Conservation (phyloP, 2,888 invertebrate genomes). For the Dolichopus griseipennis region DNA sequence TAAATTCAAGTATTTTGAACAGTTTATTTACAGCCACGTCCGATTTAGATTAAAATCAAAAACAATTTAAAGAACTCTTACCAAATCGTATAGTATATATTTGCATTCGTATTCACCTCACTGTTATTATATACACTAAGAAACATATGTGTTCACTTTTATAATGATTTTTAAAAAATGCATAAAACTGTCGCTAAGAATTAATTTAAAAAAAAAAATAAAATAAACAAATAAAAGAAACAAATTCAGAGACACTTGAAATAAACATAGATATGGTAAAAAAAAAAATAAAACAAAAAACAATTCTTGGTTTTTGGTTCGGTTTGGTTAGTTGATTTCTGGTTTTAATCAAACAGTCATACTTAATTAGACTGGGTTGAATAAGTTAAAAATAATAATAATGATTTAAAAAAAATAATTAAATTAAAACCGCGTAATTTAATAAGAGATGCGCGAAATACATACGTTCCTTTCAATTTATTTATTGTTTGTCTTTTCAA, state of each 20-base stretch:
- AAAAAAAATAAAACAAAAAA: background rate
- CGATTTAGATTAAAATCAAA: no score
- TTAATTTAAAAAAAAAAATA: background rate
- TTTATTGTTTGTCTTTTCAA: background rate
- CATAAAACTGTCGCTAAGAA: background rate
- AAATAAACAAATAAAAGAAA: background rate
- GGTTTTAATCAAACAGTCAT: background rate
- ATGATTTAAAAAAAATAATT: background rate
- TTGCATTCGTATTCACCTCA: no score
- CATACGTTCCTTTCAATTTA: background rate
- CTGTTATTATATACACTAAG: no score
- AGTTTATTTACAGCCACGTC: no score
- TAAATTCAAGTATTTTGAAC: no score
- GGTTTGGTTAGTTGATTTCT: background rate
- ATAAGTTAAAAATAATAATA: background rate
- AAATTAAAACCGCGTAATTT: background rate
- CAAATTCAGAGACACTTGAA: background rate
- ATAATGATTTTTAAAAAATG: no score
- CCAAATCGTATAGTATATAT: no score
- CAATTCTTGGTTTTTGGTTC: background rate
- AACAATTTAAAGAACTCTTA: no score
- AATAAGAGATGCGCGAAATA: background rate
- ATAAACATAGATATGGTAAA: background rate
- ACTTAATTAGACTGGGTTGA: background rate
- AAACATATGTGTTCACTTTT: no score